These are phyloP conservation scores for Cephalopholis sonnerati DNA, from an alignment of 2,113 vertebrate genomes.

Conservation along the genomic window DNA sequence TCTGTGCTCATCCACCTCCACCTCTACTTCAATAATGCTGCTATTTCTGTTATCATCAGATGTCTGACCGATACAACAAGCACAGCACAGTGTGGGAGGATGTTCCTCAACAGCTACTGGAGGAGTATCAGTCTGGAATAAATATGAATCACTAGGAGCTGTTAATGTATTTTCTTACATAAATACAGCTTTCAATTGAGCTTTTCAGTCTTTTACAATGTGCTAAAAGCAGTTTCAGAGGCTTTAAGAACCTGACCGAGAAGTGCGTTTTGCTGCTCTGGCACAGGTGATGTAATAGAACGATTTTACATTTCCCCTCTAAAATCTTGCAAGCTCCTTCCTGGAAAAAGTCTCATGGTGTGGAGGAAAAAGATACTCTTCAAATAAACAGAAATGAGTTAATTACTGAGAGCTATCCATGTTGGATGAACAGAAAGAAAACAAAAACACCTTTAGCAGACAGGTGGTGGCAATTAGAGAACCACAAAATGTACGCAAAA, in stretches of 20 bases:
- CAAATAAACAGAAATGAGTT: no score
- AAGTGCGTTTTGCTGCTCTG: not conserved
- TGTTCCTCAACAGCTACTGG: conserved; percentile 39
- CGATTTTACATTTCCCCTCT: not conserved
- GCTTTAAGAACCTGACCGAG: not conserved
- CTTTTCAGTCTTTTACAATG: not conserved
- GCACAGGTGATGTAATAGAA: not conserved
- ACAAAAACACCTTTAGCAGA: not conserved
- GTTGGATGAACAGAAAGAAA: not conserved
- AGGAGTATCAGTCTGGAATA: conserved; percentile 37
- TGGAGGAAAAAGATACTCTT: not conserved
- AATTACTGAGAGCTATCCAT: not conserved
- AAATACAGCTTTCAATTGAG: not conserved
- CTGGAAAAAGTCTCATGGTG: not conserved
- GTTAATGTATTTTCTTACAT: conserved; percentile 14
- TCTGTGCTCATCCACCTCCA: conserved; percentile 38
- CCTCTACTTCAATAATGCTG: conserved; percentile 7
- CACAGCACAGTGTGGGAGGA: conserved; percentile 54
- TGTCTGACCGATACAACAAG: conserved; percentile 24
- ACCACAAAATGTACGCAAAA: not conserved
- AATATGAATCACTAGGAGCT: conserved; percentile 24
- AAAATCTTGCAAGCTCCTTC: not conserved
- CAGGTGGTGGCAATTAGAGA: not conserved
- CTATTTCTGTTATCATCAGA: conserved; percentile 44
- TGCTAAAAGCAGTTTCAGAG: not conserved